Conservation (phyloP, 2,888 invertebrate species). For the Melanostoma mellinum region DNA sequence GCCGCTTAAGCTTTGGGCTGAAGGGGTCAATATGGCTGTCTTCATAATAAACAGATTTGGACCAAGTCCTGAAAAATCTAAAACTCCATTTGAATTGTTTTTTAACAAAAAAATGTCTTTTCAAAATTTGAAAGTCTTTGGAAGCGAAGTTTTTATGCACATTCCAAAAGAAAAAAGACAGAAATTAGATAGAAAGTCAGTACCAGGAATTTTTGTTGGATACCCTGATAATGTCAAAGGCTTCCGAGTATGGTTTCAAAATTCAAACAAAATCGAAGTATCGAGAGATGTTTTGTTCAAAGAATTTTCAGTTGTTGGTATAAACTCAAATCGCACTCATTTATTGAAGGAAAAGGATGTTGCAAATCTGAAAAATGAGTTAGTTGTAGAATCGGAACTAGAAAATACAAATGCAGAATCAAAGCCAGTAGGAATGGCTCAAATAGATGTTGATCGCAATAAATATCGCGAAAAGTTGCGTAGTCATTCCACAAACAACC, state of each 20-base stretch:
- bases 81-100: conserved; percentile 75
- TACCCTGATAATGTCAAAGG: conserved; percentile 72
- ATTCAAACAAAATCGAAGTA: conserved; percentile 9
- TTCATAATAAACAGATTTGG: conserved; percentile 77
- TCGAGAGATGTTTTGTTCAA: conserved; percentile 46
- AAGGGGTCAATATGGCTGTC: conserved; percentile 77
- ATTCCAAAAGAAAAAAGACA: conserved; percentile 36
- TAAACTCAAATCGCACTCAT: neutral
- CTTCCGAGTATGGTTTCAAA: conserved; percentile 15
- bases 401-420: neutral
- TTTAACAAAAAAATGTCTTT: neutral
- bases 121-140: conserved; percentile 77
- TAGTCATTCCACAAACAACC: neutral
- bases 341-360: neutral
- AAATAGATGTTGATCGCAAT: neutral
- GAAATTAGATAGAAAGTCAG: conserved; percentile 43
- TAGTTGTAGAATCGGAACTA: neutral
- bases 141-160: conserved; percentile 76
- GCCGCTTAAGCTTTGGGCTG: conserved; percentile 77
- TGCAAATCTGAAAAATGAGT: conserved; percentile 1
- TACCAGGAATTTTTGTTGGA: conserved; percentile 76
- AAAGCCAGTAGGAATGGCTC: neutral
- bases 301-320: conserved; percentile 19
- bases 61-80: conserved; percentile 64
- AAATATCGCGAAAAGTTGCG: neutral